A percentile compares a stretch with the other conserved stretches of the same genome.
phyloP scores from a whole-genome alignment of 92 coral and sea anemone species.

The Parazoanthus darwini region DNA sequence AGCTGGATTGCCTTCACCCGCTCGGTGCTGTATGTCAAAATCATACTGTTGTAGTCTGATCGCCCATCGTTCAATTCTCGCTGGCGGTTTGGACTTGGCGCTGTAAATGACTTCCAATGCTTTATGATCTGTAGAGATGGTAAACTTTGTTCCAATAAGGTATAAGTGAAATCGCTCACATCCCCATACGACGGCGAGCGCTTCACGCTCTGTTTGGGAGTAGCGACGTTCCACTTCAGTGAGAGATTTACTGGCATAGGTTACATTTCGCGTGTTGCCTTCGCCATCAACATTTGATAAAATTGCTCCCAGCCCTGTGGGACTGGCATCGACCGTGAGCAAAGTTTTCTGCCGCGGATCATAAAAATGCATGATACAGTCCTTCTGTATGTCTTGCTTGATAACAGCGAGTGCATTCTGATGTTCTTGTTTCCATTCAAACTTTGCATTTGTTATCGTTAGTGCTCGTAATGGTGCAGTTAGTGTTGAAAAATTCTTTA shows the following conservation, averaged over 20 bases:
- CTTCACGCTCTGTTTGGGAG: conserved; percentile 7
- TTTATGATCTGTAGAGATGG: conserved; percentile 16
- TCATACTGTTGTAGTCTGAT: too few relatives aligned
- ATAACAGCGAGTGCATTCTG: conserved; percentile 18
- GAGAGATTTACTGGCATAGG: conserved; percentile 45
- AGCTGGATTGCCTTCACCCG: too few relatives aligned
- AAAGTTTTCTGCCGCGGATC: conserved; percentile 26
- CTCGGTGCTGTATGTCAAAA: too few relatives aligned
- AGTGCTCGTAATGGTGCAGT: not conserved
- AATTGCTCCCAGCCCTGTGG: conserved; percentile 39
- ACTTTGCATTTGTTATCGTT: conserved; percentile 12
- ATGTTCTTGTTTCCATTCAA: conserved; percentile 42
- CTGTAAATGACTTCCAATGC: too few relatives aligned
- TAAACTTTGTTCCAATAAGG: conserved; percentile 30
- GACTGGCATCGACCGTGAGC: conserved; percentile 43
- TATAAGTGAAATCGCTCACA: not conserved
- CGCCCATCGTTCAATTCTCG: too few relatives aligned
- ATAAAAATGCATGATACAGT: conserved; percentile 41
- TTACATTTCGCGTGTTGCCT: conserved; percentile 37
- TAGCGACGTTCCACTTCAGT: not conserved
- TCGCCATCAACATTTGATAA: conserved; percentile 34
- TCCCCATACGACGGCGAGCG: not conserved
- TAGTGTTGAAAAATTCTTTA: too few relatives aligned
- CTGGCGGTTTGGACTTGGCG: too few relatives aligned
- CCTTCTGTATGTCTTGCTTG: conserved; percentile 41